Conservation (phyloP, 1,140 invertebrate species). For the Polyergus mexicanus region DNA sequence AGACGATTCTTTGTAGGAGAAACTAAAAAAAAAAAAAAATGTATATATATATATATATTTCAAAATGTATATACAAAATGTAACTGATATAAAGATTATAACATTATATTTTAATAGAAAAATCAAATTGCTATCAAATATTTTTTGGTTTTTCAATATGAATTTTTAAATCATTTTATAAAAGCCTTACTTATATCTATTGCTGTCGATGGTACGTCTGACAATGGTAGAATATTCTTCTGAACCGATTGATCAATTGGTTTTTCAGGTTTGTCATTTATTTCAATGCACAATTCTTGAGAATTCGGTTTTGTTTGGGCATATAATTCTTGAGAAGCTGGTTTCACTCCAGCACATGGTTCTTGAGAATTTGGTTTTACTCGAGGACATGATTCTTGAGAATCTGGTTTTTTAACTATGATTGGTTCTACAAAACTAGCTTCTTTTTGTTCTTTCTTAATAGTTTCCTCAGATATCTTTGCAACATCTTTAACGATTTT, state of each 20-base stretch:
- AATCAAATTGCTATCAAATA: conserved; percentile 11
- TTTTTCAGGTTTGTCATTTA: not conserved
- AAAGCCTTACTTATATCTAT: conserved; percentile 45
- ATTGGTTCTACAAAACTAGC: not conserved
- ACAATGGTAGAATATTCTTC: not conserved
- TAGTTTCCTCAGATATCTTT: not conserved
- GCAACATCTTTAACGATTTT: not conserved
- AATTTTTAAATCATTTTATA: conserved; percentile 1
- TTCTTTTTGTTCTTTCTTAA: conserved; percentile 16
- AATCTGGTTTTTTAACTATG: not conserved
- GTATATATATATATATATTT: conserved; percentile 16
- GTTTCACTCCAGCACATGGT: not conserved
- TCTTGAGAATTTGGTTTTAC: not conserved
- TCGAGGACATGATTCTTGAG: not conserved
- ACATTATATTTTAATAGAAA: conserved; percentile 8
- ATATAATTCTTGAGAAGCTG: not conserved
- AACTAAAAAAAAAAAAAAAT: conserved; percentile 60
- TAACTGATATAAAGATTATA: too few species aligned
- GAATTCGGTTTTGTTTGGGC: too few species aligned
- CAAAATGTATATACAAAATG: not conserved
- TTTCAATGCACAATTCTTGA: not conserved
- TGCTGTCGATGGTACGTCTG: conserved; percentile 24
- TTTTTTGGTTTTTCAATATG: not conserved
- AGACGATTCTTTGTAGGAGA: conserved; percentile 78
- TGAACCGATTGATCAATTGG: not conserved